Base-by-base conservation (phyloP, 1,140 invertebrate species). In the Aphelinus atriplicis region DNA sequence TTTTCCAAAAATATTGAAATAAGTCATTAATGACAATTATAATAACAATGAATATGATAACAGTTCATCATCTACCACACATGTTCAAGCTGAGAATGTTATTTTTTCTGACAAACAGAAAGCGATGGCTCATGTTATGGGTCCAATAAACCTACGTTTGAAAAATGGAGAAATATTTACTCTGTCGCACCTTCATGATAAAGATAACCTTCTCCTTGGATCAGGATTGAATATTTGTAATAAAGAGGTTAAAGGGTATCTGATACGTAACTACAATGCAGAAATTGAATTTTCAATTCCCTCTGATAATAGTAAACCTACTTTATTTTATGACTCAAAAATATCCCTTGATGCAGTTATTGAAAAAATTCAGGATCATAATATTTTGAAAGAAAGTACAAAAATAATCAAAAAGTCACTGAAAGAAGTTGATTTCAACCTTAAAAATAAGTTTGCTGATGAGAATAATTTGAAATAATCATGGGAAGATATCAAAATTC, bases 401-500 rank as follows among this genome's bases (percentile, higher is more conserved):
- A 63, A 63, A 7, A 63, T 63, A 63, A 63, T 63, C 7, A 63
- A 63, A 63, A 63, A 42, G 42, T 42, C 61, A 63, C 45, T 63
- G 45, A 43, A 63, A 45, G 45, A 63, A 5, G 46, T 63, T 45
- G n/a, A 63, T 63, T 63, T 63, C 26, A 5, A 63, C 7, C 43
- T 63, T 4, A 47, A 63, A 7, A 26, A 43, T 63, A 47, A 63
- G 1, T 63, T 63, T 63, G 42, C 4, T 47, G n/a, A 63, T n/a
- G 61, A 63, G 45, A n/a, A 63, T 3, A 63, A 3, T 45, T n/a
- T 63, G 6, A 63, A 47, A 46, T 43, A 63, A 43, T 63, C 61
- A 5, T 63, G 42, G 26, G 43, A 45, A 3, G 45, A 63, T 46
- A 6, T 45, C 4, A 7, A 63, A 63, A 45, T 45, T 46, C 61